Evolutionary conservation across 2,113 vertebrate genomes (phyloP), one percentile per base, ranked within the genome.

Genomic region (Channa argus): DNA sequence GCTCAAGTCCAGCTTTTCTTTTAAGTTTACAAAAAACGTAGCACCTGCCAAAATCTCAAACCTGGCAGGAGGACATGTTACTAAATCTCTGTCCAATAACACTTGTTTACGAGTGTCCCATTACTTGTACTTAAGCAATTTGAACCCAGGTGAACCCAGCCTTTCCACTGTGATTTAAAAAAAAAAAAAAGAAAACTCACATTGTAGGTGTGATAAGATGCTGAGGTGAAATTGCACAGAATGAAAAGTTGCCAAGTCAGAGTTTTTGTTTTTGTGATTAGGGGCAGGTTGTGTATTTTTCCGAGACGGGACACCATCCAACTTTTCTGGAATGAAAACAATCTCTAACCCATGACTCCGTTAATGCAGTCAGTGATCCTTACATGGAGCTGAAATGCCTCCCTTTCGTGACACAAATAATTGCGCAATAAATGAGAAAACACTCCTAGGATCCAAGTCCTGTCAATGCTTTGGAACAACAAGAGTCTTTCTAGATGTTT

Each of bases 321-420:
- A 44, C 24, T 45, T 55, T 10, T 39, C 1, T 53, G 68, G 69
- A 82, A 72, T 77, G 56, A 34, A 10, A 82, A 73, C 52, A 39
- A 66, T 82, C 44, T 67, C 24, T 45, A 6, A 15, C 8, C 11
- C 4, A 0, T 3, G 0, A 2, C 7, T 6, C 38, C 6, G 45
- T 62, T 54, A 24, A 44, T 5, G 2, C 14, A 6, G 9, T 24
- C 10, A 36, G 3, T 13, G 13, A 24, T 63, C 37, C 37, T 38
- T 4, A 13, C 51, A 12, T 6, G 2, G 10, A 34, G 58, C 63
- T 56, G 13, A 37, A 74, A 41, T 13, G 9, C 7, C 37, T 1
- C 15, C 61, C 61, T 50, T 49, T 8, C 36, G 13, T 63, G 61
- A 44, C 61, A 63, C 6, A 36, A 24, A 24, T 24, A 63, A 14